Conservation (phyloP, 2,113 vertebrate species). For the Phaethon lepturus region DNA sequence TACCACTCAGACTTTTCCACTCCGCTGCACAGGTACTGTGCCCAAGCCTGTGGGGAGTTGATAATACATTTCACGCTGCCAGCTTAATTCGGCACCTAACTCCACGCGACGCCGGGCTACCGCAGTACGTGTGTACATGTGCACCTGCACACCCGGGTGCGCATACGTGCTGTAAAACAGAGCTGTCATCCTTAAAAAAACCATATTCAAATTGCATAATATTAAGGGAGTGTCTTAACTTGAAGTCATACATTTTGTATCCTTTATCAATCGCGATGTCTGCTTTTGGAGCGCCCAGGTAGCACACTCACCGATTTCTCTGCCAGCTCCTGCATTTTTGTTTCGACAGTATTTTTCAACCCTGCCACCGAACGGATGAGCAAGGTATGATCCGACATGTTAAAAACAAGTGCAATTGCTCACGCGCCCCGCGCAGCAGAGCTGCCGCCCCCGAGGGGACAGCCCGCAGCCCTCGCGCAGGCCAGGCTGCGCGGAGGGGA, state of each 20-base stretch:
- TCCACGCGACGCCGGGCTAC: background rate
- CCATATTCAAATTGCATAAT: background rate
- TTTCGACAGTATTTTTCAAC: background rate
- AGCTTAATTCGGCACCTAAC: slow-evolving; percentile 10
- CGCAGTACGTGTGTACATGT: rapidly evolving
- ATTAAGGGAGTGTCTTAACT: background rate
- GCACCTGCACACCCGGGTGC: background rate
- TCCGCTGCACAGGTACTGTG: background rate
- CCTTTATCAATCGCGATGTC: background rate
- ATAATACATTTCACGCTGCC: background rate
- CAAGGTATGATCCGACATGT: background rate
- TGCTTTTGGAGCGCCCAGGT: background rate
- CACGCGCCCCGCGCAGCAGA: background rate
- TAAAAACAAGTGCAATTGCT: background rate
- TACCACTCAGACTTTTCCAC: background rate
- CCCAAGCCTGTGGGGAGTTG: background rate
- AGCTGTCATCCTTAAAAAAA: slow-evolving; percentile 32
- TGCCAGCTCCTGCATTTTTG: background rate
- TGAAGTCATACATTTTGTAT: background rate
- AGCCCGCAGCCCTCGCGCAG: background rate
- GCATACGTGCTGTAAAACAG: background rate
- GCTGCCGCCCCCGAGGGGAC: background rate
- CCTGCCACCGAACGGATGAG: background rate
- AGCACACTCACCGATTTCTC: background rate
- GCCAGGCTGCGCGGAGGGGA: background rate